phyloP scores from a whole-genome alignment of 1,140 invertebrate species.

The Tetragonula clypearis region DNA sequence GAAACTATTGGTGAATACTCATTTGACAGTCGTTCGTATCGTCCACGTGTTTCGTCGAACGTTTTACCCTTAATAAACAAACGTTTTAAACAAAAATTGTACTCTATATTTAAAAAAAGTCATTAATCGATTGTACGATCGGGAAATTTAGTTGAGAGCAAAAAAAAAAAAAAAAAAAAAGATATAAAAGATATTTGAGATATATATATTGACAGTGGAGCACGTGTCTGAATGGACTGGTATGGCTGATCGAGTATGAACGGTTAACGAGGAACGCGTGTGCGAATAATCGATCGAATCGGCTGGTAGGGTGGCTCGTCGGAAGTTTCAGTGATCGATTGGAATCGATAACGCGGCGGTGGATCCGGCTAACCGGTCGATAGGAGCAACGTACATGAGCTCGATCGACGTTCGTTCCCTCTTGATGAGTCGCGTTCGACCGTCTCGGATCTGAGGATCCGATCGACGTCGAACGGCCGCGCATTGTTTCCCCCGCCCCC shows the following conservation, averaged over 20 bases:
- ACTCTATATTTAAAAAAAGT: background rate
- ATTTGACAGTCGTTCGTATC: too few relatives aligned
- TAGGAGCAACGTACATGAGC: slow-evolving; percentile 13
- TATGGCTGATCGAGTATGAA: slow-evolving; percentile 8
- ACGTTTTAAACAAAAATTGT: too few relatives aligned
- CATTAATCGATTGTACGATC: background rate
- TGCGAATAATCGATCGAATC: slow-evolving; percentile 17
- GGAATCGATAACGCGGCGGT: background rate
- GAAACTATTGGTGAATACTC: slow-evolving; percentile 11
- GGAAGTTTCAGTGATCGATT: slow-evolving; percentile 42
- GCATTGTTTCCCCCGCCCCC: background rate
- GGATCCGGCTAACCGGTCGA: slow-evolving; percentile 7
- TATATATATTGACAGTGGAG: background rate
- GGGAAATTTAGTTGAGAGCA: background rate
- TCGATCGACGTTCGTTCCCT: slow-evolving; percentile 3
- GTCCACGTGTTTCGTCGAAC: background rate
- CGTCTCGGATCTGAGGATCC: slow-evolving; percentile 42
- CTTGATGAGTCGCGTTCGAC: slow-evolving; percentile 28
- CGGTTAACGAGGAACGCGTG: background rate
- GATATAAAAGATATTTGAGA: too few relatives aligned
- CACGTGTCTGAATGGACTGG: background rate
- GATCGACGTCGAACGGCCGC: slow-evolving; percentile 15
- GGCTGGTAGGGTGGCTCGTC: background rate
- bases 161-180: too few relatives aligned
- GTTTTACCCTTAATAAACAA: too few relatives aligned